These are phyloP conservation scores for Acleris emargana DNA, from an alignment of 2,888 invertebrate species.

Conservation along the genomic window DNA sequence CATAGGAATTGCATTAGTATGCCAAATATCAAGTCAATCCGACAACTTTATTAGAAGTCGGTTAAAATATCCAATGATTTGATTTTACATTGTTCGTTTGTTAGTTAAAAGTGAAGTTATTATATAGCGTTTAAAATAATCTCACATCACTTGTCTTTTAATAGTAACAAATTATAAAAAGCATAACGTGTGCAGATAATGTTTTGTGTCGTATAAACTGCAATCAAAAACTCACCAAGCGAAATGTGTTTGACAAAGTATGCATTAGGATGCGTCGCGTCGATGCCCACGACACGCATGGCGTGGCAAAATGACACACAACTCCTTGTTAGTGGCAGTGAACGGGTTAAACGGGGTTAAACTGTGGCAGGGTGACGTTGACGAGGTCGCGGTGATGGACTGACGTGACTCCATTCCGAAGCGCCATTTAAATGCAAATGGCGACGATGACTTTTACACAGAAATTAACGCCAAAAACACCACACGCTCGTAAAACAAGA, in stretches of 20 bases:
- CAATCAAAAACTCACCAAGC: conserved; percentile 11
- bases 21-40: too few species aligned
- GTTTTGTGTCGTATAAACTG: conserved; percentile 1
- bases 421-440: conserved; percentile 60
- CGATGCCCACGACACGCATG: too few species aligned
- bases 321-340: conserved; percentile 1
- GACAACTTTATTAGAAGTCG: too few species aligned
- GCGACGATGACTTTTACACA: conserved; percentile 28
- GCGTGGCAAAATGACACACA: too few species aligned
- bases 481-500: conserved; percentile 16
- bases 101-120: too few species aligned
- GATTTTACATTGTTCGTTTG: too few species aligned
- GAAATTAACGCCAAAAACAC: conserved; percentile 13
- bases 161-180: too few species aligned
- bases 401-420: conserved; percentile 48
- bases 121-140: too few species aligned
- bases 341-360: conserved; percentile 46
- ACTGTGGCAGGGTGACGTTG: conserved; percentile 43
- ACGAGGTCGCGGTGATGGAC: conserved; percentile 42
- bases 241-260: conserved; percentile 36
- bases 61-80: too few species aligned
- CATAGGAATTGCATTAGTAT: too few species aligned
- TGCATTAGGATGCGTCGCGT: conserved; percentile 39
- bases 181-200: too few species aligned
- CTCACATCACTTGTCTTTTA: too few species aligned